phyloP scores from a whole-genome alignment of 1,140 invertebrate species.

The Achroia grisella region DNA sequence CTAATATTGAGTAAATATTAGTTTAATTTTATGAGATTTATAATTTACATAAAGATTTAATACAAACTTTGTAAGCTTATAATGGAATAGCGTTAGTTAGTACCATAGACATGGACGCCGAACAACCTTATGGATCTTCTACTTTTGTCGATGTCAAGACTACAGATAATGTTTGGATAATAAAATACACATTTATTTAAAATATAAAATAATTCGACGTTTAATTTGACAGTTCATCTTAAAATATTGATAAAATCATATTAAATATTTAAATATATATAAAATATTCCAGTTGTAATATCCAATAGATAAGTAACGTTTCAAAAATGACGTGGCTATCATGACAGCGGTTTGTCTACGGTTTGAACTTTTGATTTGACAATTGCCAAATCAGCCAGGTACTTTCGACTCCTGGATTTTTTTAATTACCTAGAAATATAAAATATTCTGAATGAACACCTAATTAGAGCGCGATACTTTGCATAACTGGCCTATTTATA shows the following conservation, averaged over 20 bases:
- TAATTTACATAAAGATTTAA: neutral
- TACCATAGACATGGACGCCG: conserved; percentile 33
- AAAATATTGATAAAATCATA: too few relatives aligned
- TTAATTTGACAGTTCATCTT: too few relatives aligned
- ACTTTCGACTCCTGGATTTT: conserved; percentile 22
- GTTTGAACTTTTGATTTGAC: conserved; percentile 42
- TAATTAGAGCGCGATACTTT: conserved; percentile 15
- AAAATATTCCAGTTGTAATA: too few relatives aligned
- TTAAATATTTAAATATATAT: too few relatives aligned
- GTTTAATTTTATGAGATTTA: neutral
- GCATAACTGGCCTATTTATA: conserved; percentile 19
- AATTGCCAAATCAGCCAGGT: conserved; percentile 68
- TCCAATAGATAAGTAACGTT: conserved; percentile 42
- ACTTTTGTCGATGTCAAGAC: conserved; percentile 6
- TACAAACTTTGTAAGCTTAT: neutral
- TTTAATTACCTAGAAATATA: conserved; percentile 20
- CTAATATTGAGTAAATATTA: too few relatives aligned
- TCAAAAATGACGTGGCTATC: conserved; percentile 67
- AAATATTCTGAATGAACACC: conserved; percentile 43
- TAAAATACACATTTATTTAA: too few relatives aligned
- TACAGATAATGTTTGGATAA: conserved; percentile 7
- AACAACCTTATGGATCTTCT: conserved; percentile 20
- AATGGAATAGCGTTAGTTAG: conserved; percentile 27
- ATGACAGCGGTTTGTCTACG: conserved; percentile 63
- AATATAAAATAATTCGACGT: too few relatives aligned